Conservation (phyloP, 2,888 invertebrate species). For the Xanthia togata region DNA sequence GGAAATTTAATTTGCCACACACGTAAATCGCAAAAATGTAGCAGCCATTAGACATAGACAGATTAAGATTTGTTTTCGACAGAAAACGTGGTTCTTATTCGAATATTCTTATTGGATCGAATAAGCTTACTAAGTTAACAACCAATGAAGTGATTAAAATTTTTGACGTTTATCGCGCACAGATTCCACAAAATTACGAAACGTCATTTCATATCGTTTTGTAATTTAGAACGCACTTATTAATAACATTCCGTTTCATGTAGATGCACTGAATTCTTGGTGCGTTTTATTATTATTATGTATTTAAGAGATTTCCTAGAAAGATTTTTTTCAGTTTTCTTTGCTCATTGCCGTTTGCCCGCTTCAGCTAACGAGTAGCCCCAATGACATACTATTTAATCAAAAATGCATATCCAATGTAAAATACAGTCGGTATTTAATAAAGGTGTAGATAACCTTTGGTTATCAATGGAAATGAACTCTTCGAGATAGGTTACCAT, state of each 20-base stretch:
- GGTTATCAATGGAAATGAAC: constrained; percentile 19
- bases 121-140: too few species aligned
- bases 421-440: neutral
- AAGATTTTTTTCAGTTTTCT: neutral
- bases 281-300: too few species aligned
- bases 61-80: constrained; percentile 67
- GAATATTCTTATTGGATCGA: constrained; percentile 56
- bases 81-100: constrained; percentile 61
- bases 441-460: constrained; percentile 32
- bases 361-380: neutral
- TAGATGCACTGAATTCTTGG: neutral
- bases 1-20: constrained; percentile 72
- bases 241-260: constrained; percentile 43
- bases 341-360: neutral
- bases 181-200: neutral
- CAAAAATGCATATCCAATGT: constrained; percentile 3
- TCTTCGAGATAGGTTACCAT: neutral
- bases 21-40: constrained; percentile 73
- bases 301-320: neutral
- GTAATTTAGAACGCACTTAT: constrained; percentile 53
- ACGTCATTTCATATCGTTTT: neutral
- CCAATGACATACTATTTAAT: too few species aligned
- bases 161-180: constrained; percentile 47
- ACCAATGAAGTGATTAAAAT: constrained; percentile 39
- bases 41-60: constrained; percentile 77